These are phyloP conservation scores for Lepidothrix coronata DNA, from an alignment of 2,113 vertebrate genomes.

Conservation along the genomic window DNA sequence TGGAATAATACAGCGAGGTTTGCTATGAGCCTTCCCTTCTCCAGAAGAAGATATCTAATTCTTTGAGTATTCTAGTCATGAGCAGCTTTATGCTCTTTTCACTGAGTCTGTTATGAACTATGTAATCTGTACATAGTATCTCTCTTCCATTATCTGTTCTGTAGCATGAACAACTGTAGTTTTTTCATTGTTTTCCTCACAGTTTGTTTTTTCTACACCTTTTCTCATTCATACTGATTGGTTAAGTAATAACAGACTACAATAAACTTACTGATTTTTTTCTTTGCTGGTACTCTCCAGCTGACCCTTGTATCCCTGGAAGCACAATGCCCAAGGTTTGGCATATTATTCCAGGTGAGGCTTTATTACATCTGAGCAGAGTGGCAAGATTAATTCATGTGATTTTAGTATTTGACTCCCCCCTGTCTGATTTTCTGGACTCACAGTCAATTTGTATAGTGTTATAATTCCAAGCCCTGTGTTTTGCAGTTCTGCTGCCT, in stretches of 20 bases:
- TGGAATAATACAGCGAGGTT: not conserved
- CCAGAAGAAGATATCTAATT: not conserved
- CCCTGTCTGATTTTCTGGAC: not conserved
- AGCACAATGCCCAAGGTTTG: not conserved
- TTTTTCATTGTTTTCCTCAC: not conserved
- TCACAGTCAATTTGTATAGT: not conserved
- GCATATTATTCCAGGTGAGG: not conserved
- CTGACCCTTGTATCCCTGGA: not conserved
- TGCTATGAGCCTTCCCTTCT: not conserved
- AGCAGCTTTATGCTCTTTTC: not conserved
- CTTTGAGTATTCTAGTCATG: not conserved
- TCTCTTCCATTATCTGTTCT: not conserved
- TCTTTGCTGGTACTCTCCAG: not conserved
- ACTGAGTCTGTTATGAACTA: not conserved
- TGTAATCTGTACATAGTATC: not conserved
- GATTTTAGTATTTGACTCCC: not conserved
- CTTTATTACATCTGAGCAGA: not conserved
- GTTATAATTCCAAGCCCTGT: not conserved
- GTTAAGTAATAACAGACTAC: not conserved
- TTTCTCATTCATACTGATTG: not conserved
- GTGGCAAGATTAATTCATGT: not conserved
- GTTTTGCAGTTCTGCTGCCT: not conserved
- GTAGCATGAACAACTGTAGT: not conserved
- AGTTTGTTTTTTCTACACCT: not conserved
- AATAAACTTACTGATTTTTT: not conserved